phyloP scores from a whole-genome alignment of 2,888 invertebrate species.

The Melinopterus prodromus region DNA sequence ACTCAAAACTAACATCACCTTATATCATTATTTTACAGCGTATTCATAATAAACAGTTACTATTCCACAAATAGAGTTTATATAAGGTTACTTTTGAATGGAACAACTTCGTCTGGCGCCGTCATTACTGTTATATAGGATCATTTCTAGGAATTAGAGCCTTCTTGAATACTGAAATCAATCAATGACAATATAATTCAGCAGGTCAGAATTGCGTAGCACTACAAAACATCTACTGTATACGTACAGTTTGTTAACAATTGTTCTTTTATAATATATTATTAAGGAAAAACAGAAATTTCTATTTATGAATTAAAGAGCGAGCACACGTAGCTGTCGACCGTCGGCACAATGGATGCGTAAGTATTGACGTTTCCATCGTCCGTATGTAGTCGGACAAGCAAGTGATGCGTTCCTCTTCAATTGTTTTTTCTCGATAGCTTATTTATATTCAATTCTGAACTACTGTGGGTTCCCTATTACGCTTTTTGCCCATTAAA shows the following conservation, averaged over 20 bases:
- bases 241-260: constrained; percentile 39
- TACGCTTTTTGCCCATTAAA: constrained; percentile 59
- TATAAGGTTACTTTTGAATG: constrained; percentile 29
- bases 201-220: constrained; percentile 60
- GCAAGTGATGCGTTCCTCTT: constrained; percentile 7
- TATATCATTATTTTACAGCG: background rate
- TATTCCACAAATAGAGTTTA: background rate
- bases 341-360: background rate
- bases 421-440: constrained; percentile 17
- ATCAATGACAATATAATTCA: constrained; percentile 60
- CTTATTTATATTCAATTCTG: constrained; percentile 56
- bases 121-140: background rate
- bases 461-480: constrained; percentile 56
- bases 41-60: constrained; percentile 4
- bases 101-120: constrained; percentile 14
- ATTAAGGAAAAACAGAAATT: constrained; percentile 41
- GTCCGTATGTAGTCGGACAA: background rate
- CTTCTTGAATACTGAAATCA: constrained; percentile 59
- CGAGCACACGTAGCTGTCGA: background rate
- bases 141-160: constrained; percentile 34
- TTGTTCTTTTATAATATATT: constrained; percentile 37
- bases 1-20: constrained; percentile 16
- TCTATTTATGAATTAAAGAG: background rate
- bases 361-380: background rate
- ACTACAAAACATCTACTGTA: constrained; percentile 51